Conservation (phyloP, 2,113 vertebrate species). For the Orcinus orca region DNA sequence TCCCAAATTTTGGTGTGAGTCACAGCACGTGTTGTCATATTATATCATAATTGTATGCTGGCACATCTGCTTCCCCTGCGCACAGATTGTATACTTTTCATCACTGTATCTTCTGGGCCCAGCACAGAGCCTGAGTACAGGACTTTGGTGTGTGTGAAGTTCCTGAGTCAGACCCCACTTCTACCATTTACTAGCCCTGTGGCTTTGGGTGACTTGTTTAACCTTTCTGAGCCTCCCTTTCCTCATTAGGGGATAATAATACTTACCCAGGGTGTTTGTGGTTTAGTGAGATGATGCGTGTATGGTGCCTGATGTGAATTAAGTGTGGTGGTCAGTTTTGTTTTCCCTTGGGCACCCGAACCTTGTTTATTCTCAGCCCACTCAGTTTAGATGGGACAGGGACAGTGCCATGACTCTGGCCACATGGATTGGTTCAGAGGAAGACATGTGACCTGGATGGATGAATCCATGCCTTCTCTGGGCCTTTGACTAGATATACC, state of each 20-base stretch:
- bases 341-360: not conserved
- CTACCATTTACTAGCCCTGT: not conserved
- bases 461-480: constrained; percentile 16
- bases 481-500: not conserved
- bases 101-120: not conserved
- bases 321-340: not conserved
- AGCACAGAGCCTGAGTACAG: not conserved
- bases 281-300: not conserved
- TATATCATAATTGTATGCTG: not conserved
- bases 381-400: not conserved
- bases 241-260: not conserved
- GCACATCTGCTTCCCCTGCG: not conserved
- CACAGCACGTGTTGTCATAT: not conserved
- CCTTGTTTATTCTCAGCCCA: not conserved
- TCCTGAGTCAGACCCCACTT: not conserved
- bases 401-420: not conserved
- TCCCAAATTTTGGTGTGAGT: not conserved
- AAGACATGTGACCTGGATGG: not conserved
- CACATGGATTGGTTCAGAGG: not conserved
- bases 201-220: not conserved
- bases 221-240: not conserved
- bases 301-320: not conserved
- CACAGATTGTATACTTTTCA: not conserved
- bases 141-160: not conserved
- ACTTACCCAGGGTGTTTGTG: not conserved